Conservation (phyloP, 2,888 invertebrate species). For the Temnothorax ravouxi region DNA sequence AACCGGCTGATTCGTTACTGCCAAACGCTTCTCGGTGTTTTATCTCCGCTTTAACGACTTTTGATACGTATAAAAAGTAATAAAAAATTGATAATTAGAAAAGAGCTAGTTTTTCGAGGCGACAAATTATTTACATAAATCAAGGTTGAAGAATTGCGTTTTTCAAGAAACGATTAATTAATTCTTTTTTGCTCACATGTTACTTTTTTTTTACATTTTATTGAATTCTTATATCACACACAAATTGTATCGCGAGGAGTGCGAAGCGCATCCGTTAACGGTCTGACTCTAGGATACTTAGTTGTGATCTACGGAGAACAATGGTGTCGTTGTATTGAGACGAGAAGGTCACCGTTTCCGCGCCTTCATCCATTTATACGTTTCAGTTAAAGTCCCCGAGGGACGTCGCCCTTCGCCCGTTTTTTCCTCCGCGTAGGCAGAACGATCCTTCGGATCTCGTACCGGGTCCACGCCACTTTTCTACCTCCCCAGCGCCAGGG, state of each 20-base stretch:
- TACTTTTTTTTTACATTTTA: not conserved
- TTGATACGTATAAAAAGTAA: not conserved
- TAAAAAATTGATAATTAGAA: not conserved
- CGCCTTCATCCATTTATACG: conserved; percentile 63
- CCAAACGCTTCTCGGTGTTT: not conserved
- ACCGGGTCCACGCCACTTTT: conserved; percentile 72
- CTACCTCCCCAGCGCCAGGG: conserved; percentile 69
- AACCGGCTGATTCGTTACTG: conserved; percentile 5
- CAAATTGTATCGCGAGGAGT: conserved; percentile 7
- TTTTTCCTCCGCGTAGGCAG: conserved; percentile 33
- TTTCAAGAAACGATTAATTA: not conserved
- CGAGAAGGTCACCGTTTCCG: conserved; percentile 52
- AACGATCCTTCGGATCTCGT: conserved; percentile 61
- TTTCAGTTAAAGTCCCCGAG: conserved; percentile 80
- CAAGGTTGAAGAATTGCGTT: not conserved
- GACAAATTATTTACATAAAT: not conserved
- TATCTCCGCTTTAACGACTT: not conserved
- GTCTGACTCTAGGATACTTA: conserved; percentile 23
- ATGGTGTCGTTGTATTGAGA: conserved; percentile 52
- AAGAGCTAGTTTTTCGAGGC: not conserved
- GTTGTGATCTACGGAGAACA: conserved; percentile 46
- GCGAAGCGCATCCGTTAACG: conserved; percentile 23
- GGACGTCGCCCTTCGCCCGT: conserved; percentile 74
- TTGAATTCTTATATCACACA: no score
- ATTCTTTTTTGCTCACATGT: not conserved